Evolutionary conservation across 2,888 invertebrate species (phyloP).

Genomic region (Laothoe populi): DNA sequence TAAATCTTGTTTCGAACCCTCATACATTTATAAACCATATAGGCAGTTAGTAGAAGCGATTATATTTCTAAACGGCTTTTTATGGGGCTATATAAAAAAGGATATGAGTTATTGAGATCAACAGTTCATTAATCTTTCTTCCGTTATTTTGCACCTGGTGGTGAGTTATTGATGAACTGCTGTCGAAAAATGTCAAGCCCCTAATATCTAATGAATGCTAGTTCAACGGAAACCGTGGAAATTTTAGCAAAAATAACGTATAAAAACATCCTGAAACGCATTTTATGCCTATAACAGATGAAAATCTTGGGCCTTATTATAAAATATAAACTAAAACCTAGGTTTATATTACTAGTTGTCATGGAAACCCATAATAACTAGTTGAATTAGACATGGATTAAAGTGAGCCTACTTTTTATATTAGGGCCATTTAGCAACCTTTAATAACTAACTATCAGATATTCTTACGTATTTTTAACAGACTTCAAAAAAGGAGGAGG

Average conservation of each 20-base stretch:
- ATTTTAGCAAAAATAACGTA: not conserved
- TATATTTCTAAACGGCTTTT: conserved; percentile 9
- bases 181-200: conserved; percentile 38
- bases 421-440: too few species aligned
- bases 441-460: too few species aligned
- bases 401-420: too few species aligned
- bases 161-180: conserved; percentile 48
- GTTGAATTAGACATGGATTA: too few species aligned
- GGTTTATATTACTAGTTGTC: too few species aligned
- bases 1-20: not conserved
- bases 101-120: conserved; percentile 44
- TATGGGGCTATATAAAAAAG: not conserved
- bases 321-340: too few species aligned
- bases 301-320: too few species aligned
- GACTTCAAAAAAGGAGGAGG: too few species aligned
- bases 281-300: too few species aligned
- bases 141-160: conserved; percentile 49
- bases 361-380: too few species aligned
- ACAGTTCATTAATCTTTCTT: conserved; percentile 53
- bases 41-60: not conserved
- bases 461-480: too few species aligned
- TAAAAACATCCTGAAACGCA: not conserved
- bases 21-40: not conserved
- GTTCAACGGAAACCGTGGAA: conserved; percentile 33
- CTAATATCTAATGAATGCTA: conserved; percentile 39